Percentiles rank a stretch among this genome's conserved stretches.
Evolutionary conservation across 64 coral and sea anemone genomes (phyloP).

Genomic region (Platygyra sinensis): DNA sequence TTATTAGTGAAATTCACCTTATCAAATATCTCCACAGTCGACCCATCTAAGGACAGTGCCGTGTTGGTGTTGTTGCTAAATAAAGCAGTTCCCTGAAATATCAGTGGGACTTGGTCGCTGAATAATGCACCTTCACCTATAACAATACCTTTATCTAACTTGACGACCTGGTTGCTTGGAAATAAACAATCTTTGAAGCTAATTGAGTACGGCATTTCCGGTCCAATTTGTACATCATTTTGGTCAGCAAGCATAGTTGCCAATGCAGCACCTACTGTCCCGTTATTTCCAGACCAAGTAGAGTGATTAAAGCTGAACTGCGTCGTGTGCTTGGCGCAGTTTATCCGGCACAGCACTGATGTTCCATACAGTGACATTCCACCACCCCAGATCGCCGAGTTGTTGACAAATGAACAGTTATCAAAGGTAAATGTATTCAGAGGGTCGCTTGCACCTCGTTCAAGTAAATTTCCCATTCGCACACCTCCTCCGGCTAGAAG

Average conservation of each 20-base stretch:
- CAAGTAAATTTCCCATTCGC: constrained; percentile 33
- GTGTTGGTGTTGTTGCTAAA: constrained; percentile 64
- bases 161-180: constrained; percentile 54
- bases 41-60: constrained; percentile 69
- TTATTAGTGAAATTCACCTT: constrained; percentile 55
- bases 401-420: constrained; percentile 45
- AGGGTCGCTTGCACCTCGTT: neutral
- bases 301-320: constrained; percentile 41
- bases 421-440: constrained; percentile 22
- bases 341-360: constrained; percentile 41
- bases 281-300: constrained; percentile 53
- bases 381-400: constrained; percentile 68
- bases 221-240: constrained; percentile 69
- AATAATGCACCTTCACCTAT: constrained; percentile 81
- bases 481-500: constrained; percentile 69
- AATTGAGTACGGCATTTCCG: constrained; percentile 67
- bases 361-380: constrained; percentile 70
- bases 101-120: constrained; percentile 53
- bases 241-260: constrained; percentile 60
- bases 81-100: constrained; percentile 23
- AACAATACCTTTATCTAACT: constrained; percentile 32
- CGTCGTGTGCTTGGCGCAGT: constrained; percentile 6
- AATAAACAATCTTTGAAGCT: constrained; percentile 40
- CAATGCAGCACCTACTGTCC: constrained; percentile 70
- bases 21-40: constrained; percentile 44